A percentile compares a stretch with the other conserved stretches of the same genome.
These are phyloP conservation scores for Catotricha subobsoleta DNA, from an alignment of 2,888 invertebrate species.

Conservation along the genomic window DNA sequence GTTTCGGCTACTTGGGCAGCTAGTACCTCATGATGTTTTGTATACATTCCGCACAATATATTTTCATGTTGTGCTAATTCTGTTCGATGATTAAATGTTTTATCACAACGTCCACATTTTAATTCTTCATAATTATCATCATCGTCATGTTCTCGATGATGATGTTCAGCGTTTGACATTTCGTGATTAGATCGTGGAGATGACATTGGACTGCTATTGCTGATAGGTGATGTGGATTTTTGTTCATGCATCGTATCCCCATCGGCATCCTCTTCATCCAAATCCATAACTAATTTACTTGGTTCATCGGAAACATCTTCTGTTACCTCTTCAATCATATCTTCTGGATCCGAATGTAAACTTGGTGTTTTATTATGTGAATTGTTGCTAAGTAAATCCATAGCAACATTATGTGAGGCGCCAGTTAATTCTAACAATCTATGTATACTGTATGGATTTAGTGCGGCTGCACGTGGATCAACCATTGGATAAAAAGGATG, in stretches of 20 bases:
- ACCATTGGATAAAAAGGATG: conserved; percentile 28
- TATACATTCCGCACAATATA: conserved; percentile 36
- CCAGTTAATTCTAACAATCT: conserved; percentile 26
- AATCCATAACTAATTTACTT: conserved; percentile 47
- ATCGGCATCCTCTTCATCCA: conserved; percentile 36
- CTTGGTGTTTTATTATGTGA: conserved; percentile 10
- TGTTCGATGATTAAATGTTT: conserved; percentile 37
- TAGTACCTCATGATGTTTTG: conserved; percentile 47
- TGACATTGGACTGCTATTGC: conserved; percentile 1
- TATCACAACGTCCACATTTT: conserved; percentile 40
- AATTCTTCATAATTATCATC: conserved; percentile 27
- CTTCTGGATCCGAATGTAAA: conserved; percentile 35
- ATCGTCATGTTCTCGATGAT: conserved; percentile 8
- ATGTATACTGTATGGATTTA: conserved; percentile 27
- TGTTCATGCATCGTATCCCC: conserved; percentile 12
- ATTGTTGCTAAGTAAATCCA: conserved; percentile 5
- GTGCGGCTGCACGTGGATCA: conserved; percentile 19
- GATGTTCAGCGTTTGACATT: conserved; percentile 9
- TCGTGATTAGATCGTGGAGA: not conserved
- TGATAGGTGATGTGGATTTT: conserved; percentile 2
- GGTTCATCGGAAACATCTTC: conserved; percentile 38
- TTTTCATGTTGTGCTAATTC: conserved; percentile 57
- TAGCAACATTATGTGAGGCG: conserved; percentile 8
- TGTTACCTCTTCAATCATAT: conserved; percentile 40
- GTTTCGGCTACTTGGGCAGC: conserved; percentile 54